Base-by-base conservation (phyloP, 2,888 invertebrate genomes). In the Ctena decussata region DNA sequence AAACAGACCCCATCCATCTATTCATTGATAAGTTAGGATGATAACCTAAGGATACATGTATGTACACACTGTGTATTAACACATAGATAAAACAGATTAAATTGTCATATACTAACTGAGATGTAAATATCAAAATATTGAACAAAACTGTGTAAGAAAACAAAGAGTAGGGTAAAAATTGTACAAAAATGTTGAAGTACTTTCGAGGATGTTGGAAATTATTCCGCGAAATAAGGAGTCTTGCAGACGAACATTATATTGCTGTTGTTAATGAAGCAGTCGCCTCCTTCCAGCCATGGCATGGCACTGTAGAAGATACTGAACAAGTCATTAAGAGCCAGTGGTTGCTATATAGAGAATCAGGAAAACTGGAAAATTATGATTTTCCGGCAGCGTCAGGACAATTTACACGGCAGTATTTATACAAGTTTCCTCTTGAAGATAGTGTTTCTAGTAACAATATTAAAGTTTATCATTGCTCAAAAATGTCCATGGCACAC, bases 351-450 rank as follows among this genome's bases (percentile, higher is more conserved):
- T 65, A 65, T 18, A 32, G 65, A n/a, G 65, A 65, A 35, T 65
- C 65, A 65, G 65, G 65, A 12, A 65, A 65, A 18, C 8, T 65
- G 35, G 65, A 65, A 35, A 65, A 65, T 35, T 65, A n/a, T 35
- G 65, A 65, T 65, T 65, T 65, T 35, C 65, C 65, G 21, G 35
- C 35, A 65, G 65, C 65, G 18, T 65, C 65, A 35, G 65, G 65
- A 35, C 65, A 65, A 35, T 65, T 65, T n/a, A 65, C 65, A 1
- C 65, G 65, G 18, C 65, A 65, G 35, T 65, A 65, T 65, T 65
- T 65, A 35, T 65, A 65, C 24, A 65, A 65, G 18, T 65, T 65
- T 35, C 30, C 65, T 18, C 21, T 18, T 18, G 5, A 35, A 15
- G 35, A 65, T 24, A 65, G 65, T 35, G 65, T 11, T 21, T 1